Conservation (phyloP, 2,797 vertebrate species). For the Florisuga fusca region DNA sequence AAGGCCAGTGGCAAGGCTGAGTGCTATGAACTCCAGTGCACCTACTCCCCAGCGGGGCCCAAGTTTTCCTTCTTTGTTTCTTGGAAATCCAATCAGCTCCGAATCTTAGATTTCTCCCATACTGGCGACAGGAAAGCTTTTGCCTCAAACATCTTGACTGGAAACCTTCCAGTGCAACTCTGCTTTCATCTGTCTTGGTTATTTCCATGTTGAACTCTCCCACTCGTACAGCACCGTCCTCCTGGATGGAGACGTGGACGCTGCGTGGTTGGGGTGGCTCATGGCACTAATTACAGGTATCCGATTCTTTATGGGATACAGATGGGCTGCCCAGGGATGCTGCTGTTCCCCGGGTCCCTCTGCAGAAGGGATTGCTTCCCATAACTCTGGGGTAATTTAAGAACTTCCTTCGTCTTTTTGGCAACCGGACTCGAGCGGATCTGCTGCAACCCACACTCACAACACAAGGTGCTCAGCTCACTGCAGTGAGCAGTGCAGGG, state of each 20-base stretch:
- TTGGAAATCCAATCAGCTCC: conserved; percentile 34
- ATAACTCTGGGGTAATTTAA: neutral
- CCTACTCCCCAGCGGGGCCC: neutral
- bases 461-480: neutral
- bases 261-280: neutral
- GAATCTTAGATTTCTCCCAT: conserved; percentile 28
- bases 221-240: neutral
- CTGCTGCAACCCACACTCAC: neutral
- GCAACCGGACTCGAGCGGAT: neutral
- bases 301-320: neutral
- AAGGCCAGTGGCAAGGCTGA: neutral
- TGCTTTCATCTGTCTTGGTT: conserved; percentile 5
- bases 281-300: neutral
- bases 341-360: neutral
- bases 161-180: neutral
- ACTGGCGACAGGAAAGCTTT: neutral
- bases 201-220: neutral
- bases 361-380: neutral
- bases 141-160: neutral
- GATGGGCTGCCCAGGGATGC: neutral
- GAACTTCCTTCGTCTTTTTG: neutral
- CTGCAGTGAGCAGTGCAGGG: neutral
- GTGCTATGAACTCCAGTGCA: neutral
- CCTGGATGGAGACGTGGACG: neutral
- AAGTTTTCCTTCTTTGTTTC: neutral